Conservation (phyloP, 2,888 invertebrate genomes). For the Allacma fusca region DNA sequence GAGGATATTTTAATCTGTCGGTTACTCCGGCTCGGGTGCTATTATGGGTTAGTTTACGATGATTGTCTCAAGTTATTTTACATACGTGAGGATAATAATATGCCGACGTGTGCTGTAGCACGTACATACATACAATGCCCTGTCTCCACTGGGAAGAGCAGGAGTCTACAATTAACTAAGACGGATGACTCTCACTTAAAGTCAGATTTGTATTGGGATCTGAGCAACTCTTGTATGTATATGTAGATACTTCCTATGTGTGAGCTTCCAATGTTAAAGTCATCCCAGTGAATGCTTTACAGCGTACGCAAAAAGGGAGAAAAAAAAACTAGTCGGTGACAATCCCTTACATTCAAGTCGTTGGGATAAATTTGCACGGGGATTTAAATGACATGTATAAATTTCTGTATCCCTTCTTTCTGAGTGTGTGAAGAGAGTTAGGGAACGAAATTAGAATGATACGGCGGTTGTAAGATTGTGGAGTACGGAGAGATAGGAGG, state of each 20-base stretch:
- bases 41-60: too few relatives aligned
- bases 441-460: slow-evolving; percentile 17
- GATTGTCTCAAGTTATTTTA: too few relatives aligned
- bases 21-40: neutral
- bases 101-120: too few relatives aligned
- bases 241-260: too few relatives aligned
- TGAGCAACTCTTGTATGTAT: neutral
- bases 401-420: neutral
- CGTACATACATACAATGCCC: too few relatives aligned
- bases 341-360: slow-evolving; percentile 3
- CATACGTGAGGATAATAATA: too few relatives aligned
- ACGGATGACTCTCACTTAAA: slow-evolving; percentile 36
- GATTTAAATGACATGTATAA: slow-evolving; percentile 20
- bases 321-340: neutral
- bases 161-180: slow-evolving; percentile 31
- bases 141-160: neutral
- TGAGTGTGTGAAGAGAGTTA: neutral
- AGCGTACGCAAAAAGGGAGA: slow-evolving; percentile 1
- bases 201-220: slow-evolving; percentile 21
- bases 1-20: slow-evolving; percentile 3
- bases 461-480: slow-evolving; percentile 24
- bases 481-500: slow-evolving; percentile 1
- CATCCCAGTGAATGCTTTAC: neutral
- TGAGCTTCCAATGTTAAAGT: too few relatives aligned
- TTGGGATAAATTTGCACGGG: slow-evolving; percentile 33